These are phyloP conservation scores for Pteropus rufus DNA, from an alignment of 2,797 vertebrate species.

Conservation along the genomic window DNA sequence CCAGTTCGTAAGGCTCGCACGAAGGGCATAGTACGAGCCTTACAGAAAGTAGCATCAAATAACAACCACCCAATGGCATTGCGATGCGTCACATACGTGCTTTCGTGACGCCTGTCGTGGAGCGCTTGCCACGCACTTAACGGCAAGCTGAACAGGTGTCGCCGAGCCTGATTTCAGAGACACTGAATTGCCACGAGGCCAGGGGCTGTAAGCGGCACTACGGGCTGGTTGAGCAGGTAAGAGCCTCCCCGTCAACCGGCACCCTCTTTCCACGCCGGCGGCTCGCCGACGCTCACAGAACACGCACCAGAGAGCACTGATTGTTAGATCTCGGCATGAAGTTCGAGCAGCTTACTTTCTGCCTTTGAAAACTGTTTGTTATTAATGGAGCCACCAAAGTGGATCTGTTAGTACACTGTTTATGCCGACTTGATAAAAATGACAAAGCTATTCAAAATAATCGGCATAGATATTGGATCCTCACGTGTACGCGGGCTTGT, in stretches of 20 bases:
- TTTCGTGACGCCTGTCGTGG: too few species aligned
- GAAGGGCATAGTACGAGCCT: neutral
- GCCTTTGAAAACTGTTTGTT: neutral
- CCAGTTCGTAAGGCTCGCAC: too few species aligned
- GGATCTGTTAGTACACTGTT: neutral
- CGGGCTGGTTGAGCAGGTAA: neutral
- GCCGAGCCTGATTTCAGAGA: neutral
- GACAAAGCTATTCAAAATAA: neutral
- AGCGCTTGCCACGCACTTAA: too few species aligned
- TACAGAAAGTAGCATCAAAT: neutral
- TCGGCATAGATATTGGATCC: neutral
- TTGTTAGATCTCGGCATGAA: neutral
- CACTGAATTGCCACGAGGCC: neutral
- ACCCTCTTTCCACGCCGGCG: neutral
- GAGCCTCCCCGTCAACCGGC: neutral
- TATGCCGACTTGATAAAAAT: neutral
- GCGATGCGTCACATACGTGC: fast-evolving
- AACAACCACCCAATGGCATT: fast-evolving
- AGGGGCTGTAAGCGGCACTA: neutral
- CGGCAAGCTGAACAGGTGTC: neutral
- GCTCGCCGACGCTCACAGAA: neutral
- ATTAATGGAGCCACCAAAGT: neutral
- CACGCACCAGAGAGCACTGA: neutral
- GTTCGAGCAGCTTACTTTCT: neutral
- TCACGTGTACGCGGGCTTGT: neutral